A percentile compares a stretch with the other conserved stretches of the same genome.
Conservation (phyloP, 2,888 invertebrate species). For the Cryptocheilus praepositus region DNA sequence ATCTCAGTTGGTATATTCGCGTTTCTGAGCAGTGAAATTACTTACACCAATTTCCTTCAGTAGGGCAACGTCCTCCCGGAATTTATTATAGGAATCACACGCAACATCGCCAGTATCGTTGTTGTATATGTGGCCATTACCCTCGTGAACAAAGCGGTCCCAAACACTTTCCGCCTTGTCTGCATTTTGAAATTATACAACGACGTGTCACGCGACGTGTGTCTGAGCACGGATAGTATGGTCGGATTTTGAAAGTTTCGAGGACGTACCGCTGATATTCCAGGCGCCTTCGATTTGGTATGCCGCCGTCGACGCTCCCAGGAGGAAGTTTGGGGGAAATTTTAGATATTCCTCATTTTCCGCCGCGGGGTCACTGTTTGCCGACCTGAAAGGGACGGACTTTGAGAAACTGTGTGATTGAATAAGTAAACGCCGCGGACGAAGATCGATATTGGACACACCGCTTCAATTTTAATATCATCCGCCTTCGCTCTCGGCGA, state of each 20-base stretch:
- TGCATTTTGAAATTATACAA: constrained; percentile 65
- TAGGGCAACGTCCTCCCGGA: constrained; percentile 38
- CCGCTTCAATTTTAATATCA: too few relatives aligned
- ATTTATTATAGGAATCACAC: constrained; percentile 81
- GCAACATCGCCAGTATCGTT: constrained; percentile 81
- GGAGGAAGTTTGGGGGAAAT: constrained; percentile 53
- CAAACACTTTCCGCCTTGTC: constrained; percentile 82
- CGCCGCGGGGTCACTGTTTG: constrained; percentile 11
- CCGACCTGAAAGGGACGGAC: constrained; percentile 21
- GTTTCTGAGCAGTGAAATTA: constrained; percentile 18
- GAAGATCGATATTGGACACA: too few relatives aligned
- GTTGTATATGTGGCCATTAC: constrained; percentile 77
- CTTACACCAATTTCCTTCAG: constrained; percentile 38
- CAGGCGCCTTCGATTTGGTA: constrained; percentile 82
- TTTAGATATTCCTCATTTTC: constrained; percentile 28
- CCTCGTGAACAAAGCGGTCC: constrained; percentile 77
- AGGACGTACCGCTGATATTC: constrained; percentile 78
- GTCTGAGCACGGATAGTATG: not conserved
- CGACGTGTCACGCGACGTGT: not conserved
- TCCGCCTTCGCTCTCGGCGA: too few relatives aligned
- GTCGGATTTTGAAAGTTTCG: too few relatives aligned
- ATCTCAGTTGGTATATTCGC: not conserved
- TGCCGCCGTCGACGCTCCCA: constrained; percentile 75
- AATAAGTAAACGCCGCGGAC: not conserved
- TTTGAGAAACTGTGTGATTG: constrained; percentile 16